Percentiles rank a stretch among this genome's conserved stretches.
phyloP scores from a whole-genome alignment of 2,888 invertebrate species.

The Pachymerium ferrugineum region DNA sequence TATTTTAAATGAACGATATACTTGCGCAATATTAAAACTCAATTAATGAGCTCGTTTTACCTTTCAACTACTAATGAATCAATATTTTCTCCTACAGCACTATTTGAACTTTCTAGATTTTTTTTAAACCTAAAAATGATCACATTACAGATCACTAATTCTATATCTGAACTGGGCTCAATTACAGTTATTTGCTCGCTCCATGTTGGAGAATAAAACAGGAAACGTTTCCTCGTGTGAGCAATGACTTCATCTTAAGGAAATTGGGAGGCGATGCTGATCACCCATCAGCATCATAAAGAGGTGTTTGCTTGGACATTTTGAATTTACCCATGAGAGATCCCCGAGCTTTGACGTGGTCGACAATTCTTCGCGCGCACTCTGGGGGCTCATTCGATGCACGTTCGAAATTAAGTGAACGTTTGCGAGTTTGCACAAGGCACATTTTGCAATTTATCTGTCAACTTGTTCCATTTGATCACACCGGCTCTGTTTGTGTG shows the following conservation, averaged over 20 bases:
- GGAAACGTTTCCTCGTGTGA: background rate
- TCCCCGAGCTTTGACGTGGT: constrained; percentile 5
- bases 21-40: no score
- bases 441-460: constrained; percentile 25
- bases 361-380: constrained; percentile 17
- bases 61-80: no score
- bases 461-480: constrained; percentile 27
- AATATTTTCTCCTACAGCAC: no score
- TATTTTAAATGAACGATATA: no score
- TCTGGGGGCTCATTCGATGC: constrained; percentile 9
- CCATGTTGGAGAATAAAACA: background rate
- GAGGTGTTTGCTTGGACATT: constrained; percentile 24
- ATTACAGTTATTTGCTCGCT: background rate
- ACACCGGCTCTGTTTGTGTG: background rate
- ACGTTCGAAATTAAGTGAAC: constrained; percentile 24
- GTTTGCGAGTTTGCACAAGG: constrained; percentile 19
- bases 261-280: constrained; percentile 12
- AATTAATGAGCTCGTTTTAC: no score
- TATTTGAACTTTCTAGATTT: background rate
- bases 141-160: no score
- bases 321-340: constrained; percentile 4
- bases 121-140: background rate
- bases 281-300: background rate
- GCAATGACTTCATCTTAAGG: constrained; percentile 19
- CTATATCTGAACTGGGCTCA: background rate